These are phyloP conservation scores for Cyanoramphus novaezelandiae DNA, from an alignment of 2,113 vertebrate species.

Conservation along the genomic window DNA sequence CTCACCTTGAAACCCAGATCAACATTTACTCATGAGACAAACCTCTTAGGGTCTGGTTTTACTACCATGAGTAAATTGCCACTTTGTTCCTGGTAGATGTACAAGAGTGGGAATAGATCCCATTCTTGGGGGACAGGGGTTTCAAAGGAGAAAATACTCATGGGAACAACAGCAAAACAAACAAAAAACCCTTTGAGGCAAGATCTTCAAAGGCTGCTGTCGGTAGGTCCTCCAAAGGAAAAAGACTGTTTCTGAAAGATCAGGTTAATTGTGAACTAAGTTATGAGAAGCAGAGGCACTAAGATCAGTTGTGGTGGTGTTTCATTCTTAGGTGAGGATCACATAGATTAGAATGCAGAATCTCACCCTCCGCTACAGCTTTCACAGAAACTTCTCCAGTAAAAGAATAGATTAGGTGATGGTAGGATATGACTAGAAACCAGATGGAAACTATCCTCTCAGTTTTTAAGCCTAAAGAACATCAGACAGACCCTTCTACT, in stretches of 20 bases:
- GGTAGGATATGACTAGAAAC: not conserved
- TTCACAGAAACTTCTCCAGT: not conserved
- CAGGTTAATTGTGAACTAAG: not conserved
- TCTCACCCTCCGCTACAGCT: not conserved
- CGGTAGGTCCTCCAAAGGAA: not conserved
- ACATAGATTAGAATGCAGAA: not conserved
- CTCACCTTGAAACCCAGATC: conserved; percentile 76
- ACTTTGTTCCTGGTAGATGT: not conserved
- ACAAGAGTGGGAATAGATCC: not conserved
- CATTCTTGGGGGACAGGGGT: not conserved
- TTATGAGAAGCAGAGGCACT: not conserved
- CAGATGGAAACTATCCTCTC: not conserved
- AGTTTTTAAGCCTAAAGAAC: not conserved
- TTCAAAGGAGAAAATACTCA: not conserved
- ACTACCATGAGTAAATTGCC: conserved; percentile 29
- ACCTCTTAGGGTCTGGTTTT: conserved; percentile 46
- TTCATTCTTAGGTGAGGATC: not conserved
- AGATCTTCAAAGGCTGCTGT: not conserved
- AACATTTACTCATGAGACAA: conserved; percentile 76
- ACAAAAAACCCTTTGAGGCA: not conserved
- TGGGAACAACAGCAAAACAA: not conserved
- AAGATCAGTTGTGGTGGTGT: not conserved
- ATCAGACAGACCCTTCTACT: not conserved
- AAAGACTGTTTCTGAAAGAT: not conserved
- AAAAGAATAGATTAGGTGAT: not conserved